phyloP scores from a whole-genome alignment of 2,113 vertebrate genomes.

The Callorhinus ursinus region DNA sequence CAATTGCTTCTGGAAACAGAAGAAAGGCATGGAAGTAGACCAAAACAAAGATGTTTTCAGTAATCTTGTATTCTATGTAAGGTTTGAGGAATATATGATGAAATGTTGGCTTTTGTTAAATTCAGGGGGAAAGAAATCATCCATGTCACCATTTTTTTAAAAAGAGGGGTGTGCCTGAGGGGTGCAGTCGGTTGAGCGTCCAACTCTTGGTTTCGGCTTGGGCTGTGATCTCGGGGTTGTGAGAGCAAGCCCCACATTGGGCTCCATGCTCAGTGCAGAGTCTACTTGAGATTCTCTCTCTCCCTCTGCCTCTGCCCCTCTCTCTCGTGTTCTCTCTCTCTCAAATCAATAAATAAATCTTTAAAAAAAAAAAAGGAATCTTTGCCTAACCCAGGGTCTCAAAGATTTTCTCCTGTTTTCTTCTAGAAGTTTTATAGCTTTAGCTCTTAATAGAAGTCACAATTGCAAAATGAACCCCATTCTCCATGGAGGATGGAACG shows the following conservation, averaged over 20 bases:
- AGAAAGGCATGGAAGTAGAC: neutral
- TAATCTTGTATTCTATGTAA: neutral
- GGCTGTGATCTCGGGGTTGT: neutral
- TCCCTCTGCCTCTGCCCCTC: neutral
- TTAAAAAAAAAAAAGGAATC: neutral
- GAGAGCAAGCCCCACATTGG: neutral
- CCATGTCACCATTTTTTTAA: neutral
- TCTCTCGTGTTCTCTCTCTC: neutral
- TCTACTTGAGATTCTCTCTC: neutral
- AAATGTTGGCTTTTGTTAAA: conserved; percentile 12
- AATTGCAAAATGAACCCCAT: neutral
- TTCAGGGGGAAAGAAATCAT: neutral
- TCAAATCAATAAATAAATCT: neutral
- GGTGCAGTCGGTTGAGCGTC: neutral
- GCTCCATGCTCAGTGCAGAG: neutral
- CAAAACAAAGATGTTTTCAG: neutral
- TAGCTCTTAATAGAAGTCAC: neutral
- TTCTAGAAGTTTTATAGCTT: neutral
- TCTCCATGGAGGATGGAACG: neutral
- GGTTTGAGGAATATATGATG: neutral
- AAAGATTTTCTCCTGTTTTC: neutral
- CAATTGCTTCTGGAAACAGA: neutral
- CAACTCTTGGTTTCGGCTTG: neutral
- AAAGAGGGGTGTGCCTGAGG: neutral
- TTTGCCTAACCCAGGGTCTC: neutral